A percentile compares a stretch with the other conserved stretches of the same genome.
phyloP scores from a whole-genome alignment of 2,797 vertebrate species.

The Gorsachius magnificus region DNA sequence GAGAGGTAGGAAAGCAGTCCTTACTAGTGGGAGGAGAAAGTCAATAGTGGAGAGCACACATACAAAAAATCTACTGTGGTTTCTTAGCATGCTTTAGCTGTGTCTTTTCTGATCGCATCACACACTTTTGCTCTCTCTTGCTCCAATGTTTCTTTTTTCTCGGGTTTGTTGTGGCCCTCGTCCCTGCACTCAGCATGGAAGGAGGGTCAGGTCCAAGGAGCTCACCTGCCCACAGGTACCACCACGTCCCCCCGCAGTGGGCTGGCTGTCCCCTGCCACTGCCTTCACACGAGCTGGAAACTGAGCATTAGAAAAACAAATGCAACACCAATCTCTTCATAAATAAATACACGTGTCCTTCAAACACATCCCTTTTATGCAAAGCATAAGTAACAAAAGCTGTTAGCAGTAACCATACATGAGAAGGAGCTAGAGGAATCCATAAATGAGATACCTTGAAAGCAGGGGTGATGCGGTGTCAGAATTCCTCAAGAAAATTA shows the following conservation, averaged over 20 bases:
- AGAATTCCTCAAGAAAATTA: not conserved
- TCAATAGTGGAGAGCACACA: fast-evolving
- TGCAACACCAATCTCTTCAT: not conserved
- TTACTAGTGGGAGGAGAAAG: not conserved
- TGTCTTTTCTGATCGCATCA: not conserved
- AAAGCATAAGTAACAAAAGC: not conserved
- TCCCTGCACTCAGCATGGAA: not conserved
- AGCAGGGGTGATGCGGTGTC: not conserved
- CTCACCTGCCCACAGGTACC: not conserved
- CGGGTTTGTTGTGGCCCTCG: not conserved
- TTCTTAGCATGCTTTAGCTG: not conserved
- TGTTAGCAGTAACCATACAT: not conserved
- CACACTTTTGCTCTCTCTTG: not conserved
- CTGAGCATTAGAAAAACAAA: not conserved
- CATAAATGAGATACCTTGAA: not conserved
- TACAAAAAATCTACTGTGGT: not conserved
- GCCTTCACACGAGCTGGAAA: not conserved
- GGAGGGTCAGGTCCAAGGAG: not conserved
- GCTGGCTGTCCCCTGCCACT: not conserved
- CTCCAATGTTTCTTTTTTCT: not conserved
- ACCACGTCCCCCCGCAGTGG: fast-evolving
- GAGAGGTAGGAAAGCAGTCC: not conserved
- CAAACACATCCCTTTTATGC: not conserved
- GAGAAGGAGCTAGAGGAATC: not conserved
- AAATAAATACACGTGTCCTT: not conserved